Percentiles rank a stretch among this genome's conserved stretches.
phyloP scores from a whole-genome alignment of 2,797 vertebrate genomes.

The Ceryle rudis region DNA sequence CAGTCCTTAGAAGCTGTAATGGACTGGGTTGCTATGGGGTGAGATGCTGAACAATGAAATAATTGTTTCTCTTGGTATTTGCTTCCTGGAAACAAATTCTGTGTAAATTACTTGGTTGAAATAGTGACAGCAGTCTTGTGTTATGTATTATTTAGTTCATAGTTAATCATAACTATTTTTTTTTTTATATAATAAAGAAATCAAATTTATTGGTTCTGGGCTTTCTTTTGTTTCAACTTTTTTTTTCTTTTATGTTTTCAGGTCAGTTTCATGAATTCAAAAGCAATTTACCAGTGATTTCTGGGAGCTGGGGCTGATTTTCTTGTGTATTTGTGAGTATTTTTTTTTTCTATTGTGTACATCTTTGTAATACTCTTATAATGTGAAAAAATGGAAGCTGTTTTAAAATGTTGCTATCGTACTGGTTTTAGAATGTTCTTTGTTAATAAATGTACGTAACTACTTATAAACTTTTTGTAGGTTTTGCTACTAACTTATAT shows the following conservation, averaged over 20 bases:
- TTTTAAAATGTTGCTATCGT: background rate
- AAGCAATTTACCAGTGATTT: conserved; percentile 92
- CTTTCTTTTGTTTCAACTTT: conserved; percentile 54
- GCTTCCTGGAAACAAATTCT: conserved; percentile 72
- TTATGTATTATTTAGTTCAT: conserved; percentile 31
- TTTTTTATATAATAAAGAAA: background rate
- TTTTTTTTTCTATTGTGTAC: conserved; percentile 51
- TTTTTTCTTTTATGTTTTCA: conserved; percentile 78
- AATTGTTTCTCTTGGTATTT: conserved; percentile 66
- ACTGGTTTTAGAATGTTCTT: background rate
- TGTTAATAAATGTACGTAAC: background rate
- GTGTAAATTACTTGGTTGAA: conserved; percentile 54
- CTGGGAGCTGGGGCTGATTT: conserved; percentile 94
- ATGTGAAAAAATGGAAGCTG: background rate
- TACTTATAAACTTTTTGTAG: background rate
- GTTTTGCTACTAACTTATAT: background rate
- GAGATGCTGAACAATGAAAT: conserved; percentile 69
- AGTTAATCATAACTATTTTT: background rate
- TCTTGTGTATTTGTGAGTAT: conserved; percentile 96
- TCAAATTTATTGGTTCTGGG: background rate
- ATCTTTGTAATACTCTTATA: conserved; percentile 41
- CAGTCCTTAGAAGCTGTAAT: conserved; percentile 54
- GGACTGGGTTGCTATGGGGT: conserved; percentile 61
- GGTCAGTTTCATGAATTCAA: conserved; percentile 98
- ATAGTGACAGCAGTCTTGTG: conserved; percentile 28